Evolutionary conservation across 2,888 invertebrate genomes (phyloP), one percentile per base, ranked within the genome.

Genomic region (Leptura quadrifasciata): DNA sequence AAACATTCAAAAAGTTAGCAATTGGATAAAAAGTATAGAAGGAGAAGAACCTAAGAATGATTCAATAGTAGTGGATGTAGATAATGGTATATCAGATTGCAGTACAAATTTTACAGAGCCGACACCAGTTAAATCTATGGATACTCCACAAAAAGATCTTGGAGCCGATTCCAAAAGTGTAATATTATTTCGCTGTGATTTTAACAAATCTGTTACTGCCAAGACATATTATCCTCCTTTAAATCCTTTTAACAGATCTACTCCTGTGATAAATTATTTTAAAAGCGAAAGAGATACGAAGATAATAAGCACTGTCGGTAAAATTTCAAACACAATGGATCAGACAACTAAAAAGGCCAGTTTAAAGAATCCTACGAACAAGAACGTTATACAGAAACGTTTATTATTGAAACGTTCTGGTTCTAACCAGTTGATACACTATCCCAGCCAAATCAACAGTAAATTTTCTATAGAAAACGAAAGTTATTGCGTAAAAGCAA

Each of bases 1-100:
- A 12, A 75, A 79, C 54, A 77, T 80, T 20, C 80, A 82, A 27
- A 84, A 83, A 72, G 81, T 83, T 57, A 79, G 77, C 65, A 79
- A 75, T 21, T 83, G 84, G 84, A 83, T 82, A 67, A 80, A 79
- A 39, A 76, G 77, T 75, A 70, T 78, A 17, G 72, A 73, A 21
- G 61, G 31, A 20, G 64, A 61, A 8, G 24, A 72, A 65, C 67
- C 55, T 55, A 69, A 57, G 20, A 61, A 24, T 55, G 72, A 73
- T 61, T 27, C 31, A 57, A 20, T 31, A 64, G 61, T 63, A 47
- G 57, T 17, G 17, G 61, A 60, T 27, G 52, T 58, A 52, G 31
- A 60, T 31, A 60, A 73, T 35, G 47, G 20, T 35, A 60, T 70
- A 17, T 15, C 9, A 57, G n/a, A 21, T 47, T 12, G 35, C 55